Evolutionary conservation across 2,888 invertebrate genomes (phyloP), one percentile per base, ranked within the genome.

Genomic region (Drosophila mimica): DNA sequence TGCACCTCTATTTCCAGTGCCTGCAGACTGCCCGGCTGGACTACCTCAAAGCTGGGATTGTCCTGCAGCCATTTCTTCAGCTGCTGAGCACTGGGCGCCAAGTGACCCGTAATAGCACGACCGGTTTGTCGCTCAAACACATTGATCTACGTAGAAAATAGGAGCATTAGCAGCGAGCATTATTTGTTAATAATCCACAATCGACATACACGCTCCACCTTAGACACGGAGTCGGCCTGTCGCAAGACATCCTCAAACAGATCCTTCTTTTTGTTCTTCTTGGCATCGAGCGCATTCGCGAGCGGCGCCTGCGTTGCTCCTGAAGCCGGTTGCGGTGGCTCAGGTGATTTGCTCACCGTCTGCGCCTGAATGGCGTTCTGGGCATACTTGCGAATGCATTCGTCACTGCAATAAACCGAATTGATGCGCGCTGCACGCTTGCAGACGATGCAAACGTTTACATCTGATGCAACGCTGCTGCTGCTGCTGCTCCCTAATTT

Each of bases 381-480:
- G 2, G 97, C 97, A 93, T 98, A 97, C 83, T 96, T 96, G 69
- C 96, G 94, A 84, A 98, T 97, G 92, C 98, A 99, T 38, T 95
- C 95, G 88, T 98, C 97, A 86, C 97, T 97, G 92, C 98, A 99
- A 93, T 97, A 98, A 83, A 98, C 96, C 62, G 97, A 97, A 89
- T 96, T 96, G n/a, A 94, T 94, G n/a, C 97, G 94, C 0, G 97
- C 95, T 15, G 75, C 20, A 25, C 95, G 95, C 89, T 96, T 96
- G 91, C 97, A 97, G 17, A 97, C 96, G 57, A 97, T 96, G 90
- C 97, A 97, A 33, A 25, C 8, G 15, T 51, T 76, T 6, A 74
- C 61, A 2, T 75, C 70, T 20, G 61, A 40, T 28, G 73, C 49
- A 6, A 36, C 66, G 15, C 70, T 79, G 11, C 49, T 52, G 43